These are phyloP conservation scores for Batillaria attramentaria DNA, from an alignment of 1,140 invertebrate genomes.

Conservation along the genomic window DNA sequence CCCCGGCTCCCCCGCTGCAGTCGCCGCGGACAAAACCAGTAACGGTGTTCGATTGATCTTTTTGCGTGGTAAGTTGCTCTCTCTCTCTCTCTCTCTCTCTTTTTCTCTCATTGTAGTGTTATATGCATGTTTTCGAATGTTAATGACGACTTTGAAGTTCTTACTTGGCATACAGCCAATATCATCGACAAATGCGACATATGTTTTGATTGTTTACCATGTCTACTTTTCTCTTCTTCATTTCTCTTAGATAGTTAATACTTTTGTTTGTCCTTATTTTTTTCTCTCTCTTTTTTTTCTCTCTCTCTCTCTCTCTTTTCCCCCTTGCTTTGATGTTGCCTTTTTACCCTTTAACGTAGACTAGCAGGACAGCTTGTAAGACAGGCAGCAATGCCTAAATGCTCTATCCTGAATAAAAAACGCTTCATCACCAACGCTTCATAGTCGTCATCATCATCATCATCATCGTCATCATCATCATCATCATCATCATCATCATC, in stretches of 20 bases:
- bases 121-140: too few species aligned
- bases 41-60: too few species aligned
- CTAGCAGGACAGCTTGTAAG: too few species aligned
- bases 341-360: too few species aligned
- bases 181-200: too few species aligned
- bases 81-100: conserved; percentile 2
- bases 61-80: too few species aligned
- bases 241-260: neutral
- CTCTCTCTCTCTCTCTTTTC: neutral
- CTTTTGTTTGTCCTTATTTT: conserved; percentile 3
- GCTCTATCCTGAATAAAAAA: neutral
- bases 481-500: conserved; percentile 29
- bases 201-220: too few species aligned
- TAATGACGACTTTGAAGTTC: too few species aligned
- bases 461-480: conserved; percentile 24
- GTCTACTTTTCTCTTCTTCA: neutral
- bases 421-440: neutral
- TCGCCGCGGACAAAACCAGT: too few species aligned
- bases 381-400: neutral
- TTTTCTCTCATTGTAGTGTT: conserved; percentile 17
- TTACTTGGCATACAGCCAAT: too few species aligned
- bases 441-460: neutral
- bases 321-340: neutral
- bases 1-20: too few species aligned
- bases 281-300: conserved; percentile 3